Evolutionary conservation across 2,797 vertebrate genomes (phyloP), one percentile per base, ranked within the genome.

Genomic region (Malacoctenus gilli): DNA sequence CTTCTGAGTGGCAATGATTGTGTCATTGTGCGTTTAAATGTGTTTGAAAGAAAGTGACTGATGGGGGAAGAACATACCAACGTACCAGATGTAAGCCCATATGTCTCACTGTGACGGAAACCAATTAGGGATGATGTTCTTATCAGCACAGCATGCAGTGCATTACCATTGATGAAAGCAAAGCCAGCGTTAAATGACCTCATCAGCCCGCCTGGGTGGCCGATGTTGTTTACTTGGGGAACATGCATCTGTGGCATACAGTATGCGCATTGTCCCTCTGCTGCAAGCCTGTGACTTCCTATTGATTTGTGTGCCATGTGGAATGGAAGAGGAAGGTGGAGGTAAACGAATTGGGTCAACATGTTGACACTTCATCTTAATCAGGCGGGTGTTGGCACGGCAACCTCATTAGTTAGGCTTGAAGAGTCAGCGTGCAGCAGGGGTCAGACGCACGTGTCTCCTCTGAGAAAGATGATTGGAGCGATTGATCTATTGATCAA

Each of bases 401-500:
- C 74, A 67, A 75, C 82, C 76, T 85, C 72, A 77, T 89, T 87
- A 87, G 78, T 69, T 70, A 68, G 72, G 75, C 82, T 42, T 49
- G 68, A 80, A 31, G 72, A 85, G 68, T 77, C 73, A 13, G 76
- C 34, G 41, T 36, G 79, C 59, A 8, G 62, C 65, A 62, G 67
- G 47, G 87, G 77, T 87, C 75, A 79, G 69, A 73, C 76, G 48
- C 72, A 53, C 1, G 21, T 11, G 20, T 31, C 66, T 75, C 57
- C 76, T 81, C 55, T 31, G 77, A 79, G 80, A 83, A 76, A 84
- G 74, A 84, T 83, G 86, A 86, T 80, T 84, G 78, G 72, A 72
- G 72, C 56, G 68, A 89, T 86, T 88, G 87, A 89, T 84, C 80
- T 75, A 85, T 88, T 83, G 87, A 87, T 88, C 80, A 75, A 75